Evolutionary conservation across 2,797 vertebrate genomes (phyloP), one percentile per base, ranked within the genome.

Genomic region (Chloroceryle inda): DNA sequence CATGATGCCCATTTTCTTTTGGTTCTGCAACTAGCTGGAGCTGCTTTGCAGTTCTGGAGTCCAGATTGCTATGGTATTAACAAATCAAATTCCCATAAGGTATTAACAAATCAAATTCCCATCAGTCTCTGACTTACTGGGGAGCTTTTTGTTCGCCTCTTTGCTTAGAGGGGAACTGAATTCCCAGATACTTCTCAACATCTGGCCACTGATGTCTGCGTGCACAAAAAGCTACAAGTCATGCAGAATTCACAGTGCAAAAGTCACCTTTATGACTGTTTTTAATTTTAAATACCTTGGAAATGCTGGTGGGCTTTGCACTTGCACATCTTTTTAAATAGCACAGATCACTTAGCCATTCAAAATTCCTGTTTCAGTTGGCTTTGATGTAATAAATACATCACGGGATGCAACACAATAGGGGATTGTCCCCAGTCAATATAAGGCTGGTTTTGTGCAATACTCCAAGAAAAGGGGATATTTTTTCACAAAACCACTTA

Each of bases 361-460:
- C 73, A 50, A 67, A 83, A 86, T 61, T 53, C 68, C 59, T 68
- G 26, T 8, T 80, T 85, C 63, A 29, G 14, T 59, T 85, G 49
- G 55, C 10, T 9, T 38, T 75, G 55, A 61, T 69, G 14, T 62
- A 69, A 66, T 50, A 62, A 77, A 75, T 72, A 4, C 11, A 47
- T 47, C 47, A 64, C 5, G 10, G 79, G 61, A 88, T 61, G 56
- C 68, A 91, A 74, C 44, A 38, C 1, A 6, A 61, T 69, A 68
- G 33, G 40, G 71, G 61, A 52, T 75, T 87, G 62, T 69, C 85
- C 56, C 42, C 50, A 62, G 19, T 67, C 49, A 77, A 80, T 75
- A 44, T 90, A 80, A 92, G 59, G 74, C 79, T 91, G n/a, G 69
- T n/a, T 79, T 94, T 92, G 31, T 68, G 88, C 76, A 61, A 56